Percentiles rank a stretch among this genome's conserved stretches.
phyloP scores from a whole-genome alignment of 2,797 vertebrate species.

The Artibeus jamaicensis region DNA sequence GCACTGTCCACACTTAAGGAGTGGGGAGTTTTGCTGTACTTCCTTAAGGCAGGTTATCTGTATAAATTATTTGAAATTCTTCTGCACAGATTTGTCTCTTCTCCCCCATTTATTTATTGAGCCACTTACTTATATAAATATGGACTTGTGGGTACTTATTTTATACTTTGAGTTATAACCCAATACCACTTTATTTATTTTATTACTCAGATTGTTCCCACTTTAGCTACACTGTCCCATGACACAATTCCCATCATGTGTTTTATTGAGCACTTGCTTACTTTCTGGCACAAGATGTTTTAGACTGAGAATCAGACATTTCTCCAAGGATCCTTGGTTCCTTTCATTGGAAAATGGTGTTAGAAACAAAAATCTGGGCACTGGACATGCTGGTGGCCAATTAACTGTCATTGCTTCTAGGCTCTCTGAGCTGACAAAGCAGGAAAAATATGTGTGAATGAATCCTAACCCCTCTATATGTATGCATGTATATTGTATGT shows the following conservation, averaged over 20 bases:
- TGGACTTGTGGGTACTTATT: neutral
- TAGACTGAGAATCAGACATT: neutral
- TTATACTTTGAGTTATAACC: slow-evolving; percentile 13
- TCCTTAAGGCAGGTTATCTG: neutral
- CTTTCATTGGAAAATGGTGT: neutral
- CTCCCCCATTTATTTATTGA: neutral
- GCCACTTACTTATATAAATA: neutral
- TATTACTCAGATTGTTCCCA: neutral
- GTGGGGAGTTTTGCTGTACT: neutral
- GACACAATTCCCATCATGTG: neutral
- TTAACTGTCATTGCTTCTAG: neutral
- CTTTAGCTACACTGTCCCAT: neutral
- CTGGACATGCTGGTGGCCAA: neutral
- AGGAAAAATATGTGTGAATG: neutral
- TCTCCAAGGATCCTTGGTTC: neutral
- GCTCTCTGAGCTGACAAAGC: neutral
- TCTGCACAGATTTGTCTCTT: neutral
- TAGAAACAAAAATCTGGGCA: neutral
- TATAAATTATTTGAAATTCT: neutral
- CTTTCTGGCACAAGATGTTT: neutral
- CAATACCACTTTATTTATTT: neutral
- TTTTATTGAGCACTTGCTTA: neutral
- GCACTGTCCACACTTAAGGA: neutral
- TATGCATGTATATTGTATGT: neutral
- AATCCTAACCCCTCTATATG: neutral